Evolutionary conservation across 2,888 invertebrate genomes (phyloP).

Genomic region (Epirrhoe alternata): DNA sequence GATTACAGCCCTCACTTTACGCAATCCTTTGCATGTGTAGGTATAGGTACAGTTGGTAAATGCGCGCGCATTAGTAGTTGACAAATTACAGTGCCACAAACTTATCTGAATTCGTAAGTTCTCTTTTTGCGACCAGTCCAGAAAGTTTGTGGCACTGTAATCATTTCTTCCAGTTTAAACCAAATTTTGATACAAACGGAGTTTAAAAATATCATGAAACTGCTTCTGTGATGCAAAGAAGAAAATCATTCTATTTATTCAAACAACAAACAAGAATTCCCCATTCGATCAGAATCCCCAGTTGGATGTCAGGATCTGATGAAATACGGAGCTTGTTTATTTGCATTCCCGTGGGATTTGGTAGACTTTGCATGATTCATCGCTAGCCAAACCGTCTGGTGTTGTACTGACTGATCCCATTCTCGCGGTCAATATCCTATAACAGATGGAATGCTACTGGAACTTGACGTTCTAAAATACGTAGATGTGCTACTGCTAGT

Average conservation of each 20-base stretch:
- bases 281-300: neutral
- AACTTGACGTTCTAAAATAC: constrained; percentile 5
- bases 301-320: constrained; percentile 17
- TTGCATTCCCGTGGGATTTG: constrained; percentile 9
- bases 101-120: too few species aligned
- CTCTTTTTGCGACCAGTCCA: too few species aligned
- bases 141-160: too few species aligned
- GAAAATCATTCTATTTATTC: neutral
- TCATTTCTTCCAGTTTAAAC: neutral
- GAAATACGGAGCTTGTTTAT: constrained; percentile 26
- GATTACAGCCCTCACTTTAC: too few species aligned
- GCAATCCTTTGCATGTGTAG: too few species aligned
- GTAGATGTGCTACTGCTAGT: neutral
- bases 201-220: neutral
- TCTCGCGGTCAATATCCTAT: constrained; percentile 43
- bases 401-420: constrained; percentile 44
- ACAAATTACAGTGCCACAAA: too few species aligned
- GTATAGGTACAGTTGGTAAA: too few species aligned
- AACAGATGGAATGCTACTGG: constrained; percentile 22
- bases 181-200: too few species aligned
- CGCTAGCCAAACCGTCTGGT: constrained; percentile 37
- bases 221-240: neutral
- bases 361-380: constrained; percentile 41
- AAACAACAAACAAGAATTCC: neutral
- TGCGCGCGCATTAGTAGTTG: too few species aligned